Base-by-base conservation (phyloP, 30 jellyfish, hydroid and myxozoan genomes). In the Hydractinia echinata region DNA sequence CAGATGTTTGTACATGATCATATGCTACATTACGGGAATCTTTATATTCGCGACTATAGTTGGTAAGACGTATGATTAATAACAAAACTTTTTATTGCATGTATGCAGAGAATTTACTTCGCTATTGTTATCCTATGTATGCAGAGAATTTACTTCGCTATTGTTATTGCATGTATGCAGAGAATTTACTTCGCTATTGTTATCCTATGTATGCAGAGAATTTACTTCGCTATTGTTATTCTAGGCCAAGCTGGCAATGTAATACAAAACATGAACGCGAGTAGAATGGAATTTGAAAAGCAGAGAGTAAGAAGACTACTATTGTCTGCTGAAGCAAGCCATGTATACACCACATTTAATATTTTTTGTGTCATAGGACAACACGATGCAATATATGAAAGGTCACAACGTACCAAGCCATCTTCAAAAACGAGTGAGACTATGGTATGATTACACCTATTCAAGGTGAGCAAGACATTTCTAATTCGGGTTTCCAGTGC, bases 171-270 rank as follows among this genome's bases (percentile, higher is more conserved):
- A 58, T 16, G 69, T 58, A 58, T 11, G 69, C 69, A 58, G 69
- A 58, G 69, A 13, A 11, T 58, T 16, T 58, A 11, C n/a, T 62
- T 52, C 81, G 13, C 53, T 7, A 18, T 60, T 56, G 13, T 56
- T 56, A n/a, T 56, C 68, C 10, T 56, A 56, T 56, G 68, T 56
- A 10, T n/a, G n/a, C n/a, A 11, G 19, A 11, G 19, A 9, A 10
- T 11, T 44, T 67, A 9, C 39, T 15, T 15, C 79, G 3, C 13
- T 16, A 1, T 10, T 20, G 50, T 11, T 73, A 14, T 83, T 84
- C 18, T 77, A 90, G 97, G 97, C 30, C 97, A 90, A 76, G 97
- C 95, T 55, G 97, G 97, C 9, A 90, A 76, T 81, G 95, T 90
- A 50, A 90, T 90, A 44, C 96, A 85, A 73, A 90, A 85, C 61